Percentiles rank a stretch among this genome's conserved stretches.
phyloP scores from a whole-genome alignment of 2,797 vertebrate species.

The Lycodopsis pacificus region DNA sequence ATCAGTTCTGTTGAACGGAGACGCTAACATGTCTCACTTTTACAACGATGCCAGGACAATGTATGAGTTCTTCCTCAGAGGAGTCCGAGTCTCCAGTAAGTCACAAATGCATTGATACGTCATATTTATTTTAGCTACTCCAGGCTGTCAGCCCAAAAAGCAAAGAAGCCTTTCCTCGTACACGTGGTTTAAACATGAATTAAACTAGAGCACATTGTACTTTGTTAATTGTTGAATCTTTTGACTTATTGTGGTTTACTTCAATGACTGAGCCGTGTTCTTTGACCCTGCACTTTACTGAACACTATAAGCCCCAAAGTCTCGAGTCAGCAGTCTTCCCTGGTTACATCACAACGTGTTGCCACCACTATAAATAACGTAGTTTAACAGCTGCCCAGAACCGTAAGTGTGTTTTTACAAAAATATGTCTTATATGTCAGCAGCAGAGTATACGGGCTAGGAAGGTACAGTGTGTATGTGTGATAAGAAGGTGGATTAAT shows the following conservation, averaged over 20 bases:
- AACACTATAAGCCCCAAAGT: not conserved
- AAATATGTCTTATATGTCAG: not conserved
- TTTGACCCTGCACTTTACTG: not conserved
- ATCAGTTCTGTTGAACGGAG: slow-evolving; percentile 79
- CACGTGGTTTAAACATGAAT: not conserved
- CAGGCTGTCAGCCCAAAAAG: not conserved
- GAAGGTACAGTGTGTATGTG: not conserved
- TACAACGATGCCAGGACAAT: slow-evolving; percentile 90
- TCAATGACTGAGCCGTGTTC: not conserved
- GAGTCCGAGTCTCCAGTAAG: slow-evolving; percentile 91
- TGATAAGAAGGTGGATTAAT: not conserved
- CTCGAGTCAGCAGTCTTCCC: not conserved
- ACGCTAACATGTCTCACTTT: slow-evolving; percentile 74
- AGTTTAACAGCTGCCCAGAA: not conserved
- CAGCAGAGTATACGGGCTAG: not conserved
- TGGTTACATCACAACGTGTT: not conserved
- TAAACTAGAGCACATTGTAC: no score
- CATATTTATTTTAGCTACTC: not conserved
- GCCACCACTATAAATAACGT: not conserved
- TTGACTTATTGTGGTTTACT: not conserved
- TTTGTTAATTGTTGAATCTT: no score
- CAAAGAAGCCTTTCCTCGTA: not conserved
- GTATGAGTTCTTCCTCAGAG: slow-evolving; percentile 92
- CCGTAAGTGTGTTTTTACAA: not conserved
- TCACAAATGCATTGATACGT: slow-evolving; percentile 2